Percentiles rank a stretch among this genome's conserved stretches.
Evolutionary conservation across 2,888 invertebrate species (phyloP).

Genomic region (Gastracanthus pulcherrimus): DNA sequence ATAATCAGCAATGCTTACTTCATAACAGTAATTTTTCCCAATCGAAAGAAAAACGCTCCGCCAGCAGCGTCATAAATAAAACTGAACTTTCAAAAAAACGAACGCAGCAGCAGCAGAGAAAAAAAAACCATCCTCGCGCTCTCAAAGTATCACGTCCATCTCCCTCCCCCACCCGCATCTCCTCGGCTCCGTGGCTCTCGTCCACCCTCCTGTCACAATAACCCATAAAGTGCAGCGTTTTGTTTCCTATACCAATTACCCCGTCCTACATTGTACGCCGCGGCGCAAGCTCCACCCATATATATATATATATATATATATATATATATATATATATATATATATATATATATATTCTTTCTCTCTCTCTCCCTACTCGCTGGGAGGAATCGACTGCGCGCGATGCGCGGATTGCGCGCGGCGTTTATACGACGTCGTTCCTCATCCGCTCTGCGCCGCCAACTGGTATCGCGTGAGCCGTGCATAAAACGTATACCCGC

Average conservation of each 20-base stretch:
- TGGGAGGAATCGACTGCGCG: conserved; percentile 12
- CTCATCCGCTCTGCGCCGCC: conserved; percentile 46
- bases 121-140: conserved; percentile 57
- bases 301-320: too few relatives aligned
- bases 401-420: conserved; percentile 22
- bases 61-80: too few relatives aligned
- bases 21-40: too few relatives aligned
- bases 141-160: neutral
- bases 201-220: conserved; percentile 71
- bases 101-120: too few relatives aligned
- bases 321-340: too few relatives aligned
- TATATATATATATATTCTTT: too few relatives aligned
- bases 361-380: too few relatives aligned
- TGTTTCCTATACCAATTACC: conserved; percentile 74
- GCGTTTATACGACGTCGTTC: conserved; percentile 57
- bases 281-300: conserved; percentile 48
- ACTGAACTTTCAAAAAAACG: too few relatives aligned
- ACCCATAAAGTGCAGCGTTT: conserved; percentile 76
- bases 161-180: conserved; percentile 61
- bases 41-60: too few relatives aligned
- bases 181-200: too few relatives aligned
- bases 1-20: too few relatives aligned
- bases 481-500: neutral
- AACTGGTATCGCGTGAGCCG: conserved; percentile 23
- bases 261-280: conserved; percentile 53